Percentiles rank a stretch among this genome's conserved stretches.
These are phyloP conservation scores for Agrotis segetum DNA, from an alignment of 2,888 invertebrate species.

Conservation along the genomic window DNA sequence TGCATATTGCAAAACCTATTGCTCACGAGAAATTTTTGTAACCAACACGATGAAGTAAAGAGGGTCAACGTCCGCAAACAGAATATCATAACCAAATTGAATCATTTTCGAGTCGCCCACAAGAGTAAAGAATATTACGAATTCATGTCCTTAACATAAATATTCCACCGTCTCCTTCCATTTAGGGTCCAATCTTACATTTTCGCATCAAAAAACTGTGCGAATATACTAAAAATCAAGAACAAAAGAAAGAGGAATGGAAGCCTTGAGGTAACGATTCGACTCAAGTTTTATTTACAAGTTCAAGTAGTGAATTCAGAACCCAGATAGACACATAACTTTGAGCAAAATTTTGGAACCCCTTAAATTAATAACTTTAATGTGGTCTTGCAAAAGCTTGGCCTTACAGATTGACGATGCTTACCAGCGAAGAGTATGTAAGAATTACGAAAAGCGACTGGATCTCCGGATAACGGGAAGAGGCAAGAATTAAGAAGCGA, in stretches of 20 bases:
- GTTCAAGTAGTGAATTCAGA: too few species aligned
- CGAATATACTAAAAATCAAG: slow-evolving; percentile 33
- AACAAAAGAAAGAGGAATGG: slow-evolving; percentile 22
- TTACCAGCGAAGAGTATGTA: too few species aligned
- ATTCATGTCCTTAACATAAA: slow-evolving; percentile 32
- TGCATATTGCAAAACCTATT: not conserved
- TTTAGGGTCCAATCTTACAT: slow-evolving; percentile 4
- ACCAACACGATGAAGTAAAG: slow-evolving; percentile 6
- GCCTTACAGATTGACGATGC: too few species aligned
- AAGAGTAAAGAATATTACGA: slow-evolving; percentile 10
- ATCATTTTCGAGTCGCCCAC: slow-evolving; percentile 34
- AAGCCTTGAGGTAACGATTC: too few species aligned
- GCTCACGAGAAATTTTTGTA: slow-evolving; percentile 5
- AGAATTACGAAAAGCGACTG: too few species aligned
- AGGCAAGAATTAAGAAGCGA: too few species aligned
- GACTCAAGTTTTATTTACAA: too few species aligned
- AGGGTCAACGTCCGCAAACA: slow-evolving; percentile 23
- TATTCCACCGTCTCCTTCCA: slow-evolving; percentile 11
- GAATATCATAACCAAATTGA: slow-evolving; percentile 15
- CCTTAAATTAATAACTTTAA: too few species aligned
- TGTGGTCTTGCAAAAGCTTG: too few species aligned
- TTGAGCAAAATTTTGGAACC: too few species aligned
- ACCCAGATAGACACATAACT: too few species aligned
- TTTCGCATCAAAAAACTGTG: not conserved
- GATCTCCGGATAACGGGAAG: too few species aligned